A percentile compares a stretch with the other conserved stretches of the same genome.
Conservation (phyloP, 2,888 invertebrate species). For the Euphydryas editha region DNA sequence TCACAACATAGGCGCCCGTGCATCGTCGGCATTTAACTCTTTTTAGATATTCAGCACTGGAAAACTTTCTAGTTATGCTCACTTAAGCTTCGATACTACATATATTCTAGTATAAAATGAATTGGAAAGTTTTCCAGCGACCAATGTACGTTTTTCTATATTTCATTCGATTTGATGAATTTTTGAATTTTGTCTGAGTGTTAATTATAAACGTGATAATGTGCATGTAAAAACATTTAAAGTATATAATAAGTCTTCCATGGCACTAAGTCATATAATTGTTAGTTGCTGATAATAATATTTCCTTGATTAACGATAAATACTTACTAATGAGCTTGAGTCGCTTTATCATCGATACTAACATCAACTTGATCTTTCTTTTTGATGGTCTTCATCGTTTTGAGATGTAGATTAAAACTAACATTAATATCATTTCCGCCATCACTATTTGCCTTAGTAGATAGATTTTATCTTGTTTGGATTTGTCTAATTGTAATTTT, state of each 20-base stretch:
- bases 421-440: conserved; percentile 76
- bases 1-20: conserved; percentile 83
- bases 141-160: conserved; percentile 51
- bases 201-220: conserved; percentile 42
- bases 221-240: conserved; percentile 49
- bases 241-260: conserved; percentile 75
- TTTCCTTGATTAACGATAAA: conserved; percentile 57
- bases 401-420: conserved; percentile 67
- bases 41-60: conserved; percentile 62
- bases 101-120: conserved; percentile 61
- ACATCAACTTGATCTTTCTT: conserved; percentile 56
- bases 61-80: conserved; percentile 74
- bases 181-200: conserved; percentile 55
- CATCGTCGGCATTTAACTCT: conserved; percentile 66
- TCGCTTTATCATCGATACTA: conserved; percentile 70
- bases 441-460: conserved; percentile 81
- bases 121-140: conserved; percentile 78
- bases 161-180: conserved; percentile 59
- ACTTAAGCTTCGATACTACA: conserved; percentile 57
- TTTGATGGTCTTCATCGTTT: conserved; percentile 63
- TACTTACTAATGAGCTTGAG: conserved; percentile 69
- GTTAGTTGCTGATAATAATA: conserved; percentile 70
- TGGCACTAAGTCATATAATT: conserved; percentile 62
- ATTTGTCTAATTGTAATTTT: conserved; percentile 51
- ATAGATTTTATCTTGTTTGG: conserved; percentile 64